Percentiles rank a stretch among this genome's conserved stretches.
phyloP scores from a whole-genome alignment of 2,888 invertebrate genomes.

The Cantharis lateralis region DNA sequence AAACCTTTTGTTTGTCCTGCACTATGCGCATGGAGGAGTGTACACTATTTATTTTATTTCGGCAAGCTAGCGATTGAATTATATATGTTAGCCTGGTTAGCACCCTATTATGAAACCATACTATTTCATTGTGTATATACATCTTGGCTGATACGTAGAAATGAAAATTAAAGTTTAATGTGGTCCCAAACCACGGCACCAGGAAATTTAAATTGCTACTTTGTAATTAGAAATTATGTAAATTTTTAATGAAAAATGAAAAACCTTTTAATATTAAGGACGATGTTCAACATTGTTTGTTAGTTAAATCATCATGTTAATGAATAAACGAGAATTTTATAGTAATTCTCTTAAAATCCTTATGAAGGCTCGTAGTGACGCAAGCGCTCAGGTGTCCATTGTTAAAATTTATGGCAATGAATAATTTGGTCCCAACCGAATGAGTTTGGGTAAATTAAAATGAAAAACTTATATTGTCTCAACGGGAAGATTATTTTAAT shows the following conservation, averaged over 20 bases:
- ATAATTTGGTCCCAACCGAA: background rate
- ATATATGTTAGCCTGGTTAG: too few relatives aligned
- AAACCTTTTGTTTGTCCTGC: background rate
- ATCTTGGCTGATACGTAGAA: too few relatives aligned
- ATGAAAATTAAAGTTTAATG: too few relatives aligned
- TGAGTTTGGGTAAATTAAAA: background rate
- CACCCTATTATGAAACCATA: too few relatives aligned
- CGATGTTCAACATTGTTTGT: background rate
- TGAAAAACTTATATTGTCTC: background rate
- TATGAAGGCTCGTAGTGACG: background rate
- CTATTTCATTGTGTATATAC: too few relatives aligned
- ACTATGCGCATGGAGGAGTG: background rate
- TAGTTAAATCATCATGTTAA: background rate
- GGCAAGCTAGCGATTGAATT: too few relatives aligned
- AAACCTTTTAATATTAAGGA: background rate
- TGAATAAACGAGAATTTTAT: background rate
- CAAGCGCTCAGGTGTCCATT: background rate
- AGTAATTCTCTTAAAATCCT: background rate
- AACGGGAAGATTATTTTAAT: background rate
- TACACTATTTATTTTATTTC: background rate
- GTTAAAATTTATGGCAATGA: background rate
- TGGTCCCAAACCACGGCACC: too few relatives aligned
- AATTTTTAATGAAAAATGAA: background rate
- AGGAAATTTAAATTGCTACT: too few relatives aligned
- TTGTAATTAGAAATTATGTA: background rate